Evolutionary conservation across 2,888 invertebrate species (phyloP), one percentile per base, ranked within the genome.

Genomic region (Girardia tigrina): DNA sequence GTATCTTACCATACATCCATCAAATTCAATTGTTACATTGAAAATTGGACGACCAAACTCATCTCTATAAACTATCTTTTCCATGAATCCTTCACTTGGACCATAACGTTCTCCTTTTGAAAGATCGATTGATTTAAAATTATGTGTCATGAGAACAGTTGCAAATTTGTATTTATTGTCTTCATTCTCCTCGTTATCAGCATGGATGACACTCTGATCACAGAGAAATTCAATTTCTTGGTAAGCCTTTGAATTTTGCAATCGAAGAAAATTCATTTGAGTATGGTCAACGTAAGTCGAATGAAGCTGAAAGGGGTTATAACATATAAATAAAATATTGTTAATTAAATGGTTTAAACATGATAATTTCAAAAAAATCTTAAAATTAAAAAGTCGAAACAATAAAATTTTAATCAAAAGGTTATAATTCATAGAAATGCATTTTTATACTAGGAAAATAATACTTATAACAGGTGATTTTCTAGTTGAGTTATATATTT

Each of bases 181-280:
- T 70, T 71, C 36, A 56, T 23, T n/a, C 4, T 20, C 6, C 20
- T 73, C 72, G 12, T 6, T 14, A 28, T 42, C 75, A 6, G 29
- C 72, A n/a, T 71, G 73, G 4, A 75, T 75, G n/a, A 71, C 71
- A n/a, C 28, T 71, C 26, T 42, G 29, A 26, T 75, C 72, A 23
- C 75, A 75, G 28, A 71, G 42, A 42, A 75, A 75, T 26, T 75
- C 72, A 26, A 75, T 29, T 26, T 29, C 36, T 70, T 75, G 36
- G 23, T 29, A 74, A 42, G 75, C 36, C 14, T 36, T n/a, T 29
- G n/a, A 29, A 71, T 75, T 28, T 71, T 75, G 75, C 8, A 29
- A 23, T 16, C 72, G 20, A 4, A 75, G 28, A 72, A 75, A 75
- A 36, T 75, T 75, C 23, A 75, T 73, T 73, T 75, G 75, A 56